Evolutionary conservation across 2,888 invertebrate genomes (phyloP), one percentile per base, ranked within the genome.

Genomic region (Noctua janthe): DNA sequence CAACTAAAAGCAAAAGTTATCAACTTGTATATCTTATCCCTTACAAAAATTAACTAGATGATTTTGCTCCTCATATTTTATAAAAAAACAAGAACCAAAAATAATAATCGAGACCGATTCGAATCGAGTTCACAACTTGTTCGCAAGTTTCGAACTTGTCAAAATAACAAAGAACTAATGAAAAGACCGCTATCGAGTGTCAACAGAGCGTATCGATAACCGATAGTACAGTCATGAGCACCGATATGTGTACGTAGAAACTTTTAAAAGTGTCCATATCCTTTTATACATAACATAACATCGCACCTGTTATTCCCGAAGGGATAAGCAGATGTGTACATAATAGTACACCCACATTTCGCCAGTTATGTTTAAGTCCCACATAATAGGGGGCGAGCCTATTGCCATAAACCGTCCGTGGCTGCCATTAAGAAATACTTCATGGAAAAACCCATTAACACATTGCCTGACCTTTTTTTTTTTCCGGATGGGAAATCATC

Each of bases 91-190:
- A 43, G 23, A 20, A 29, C 43, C 71, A 56, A 73, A 80, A 80
- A 87, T 76, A 71, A 71, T 82, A 80, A 80, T 79, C 49, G 71
- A 54, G 39, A 71, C 13, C 66, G 15, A 73, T 74, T 83, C 62
- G 78, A 74, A 67, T 74, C 39, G 54, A 87, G 71, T 85, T 80
- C 71, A 71, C 77, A 79, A 86, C 71, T 85, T 82, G 71, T 81
- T 78, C 64, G 23, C 43, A 59, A 76, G 73, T 85, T 89, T 78
- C 54, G 62, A 89, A 84, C 86, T 89, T 86, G 84, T 88, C 89
- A 80, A 84, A 89, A 88, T 88, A 88, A 87, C 83, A 85, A 83
- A 83, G 83, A 86, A 84, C 79, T 83, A 86, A 86, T 88, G 89
- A 88, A 89, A 87, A 84, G 84, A 87, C 77, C 70, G 80, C 74